Evolutionary conservation across 2,113 vertebrate genomes (phyloP).

Genomic region (Halcyon senegalensis): DNA sequence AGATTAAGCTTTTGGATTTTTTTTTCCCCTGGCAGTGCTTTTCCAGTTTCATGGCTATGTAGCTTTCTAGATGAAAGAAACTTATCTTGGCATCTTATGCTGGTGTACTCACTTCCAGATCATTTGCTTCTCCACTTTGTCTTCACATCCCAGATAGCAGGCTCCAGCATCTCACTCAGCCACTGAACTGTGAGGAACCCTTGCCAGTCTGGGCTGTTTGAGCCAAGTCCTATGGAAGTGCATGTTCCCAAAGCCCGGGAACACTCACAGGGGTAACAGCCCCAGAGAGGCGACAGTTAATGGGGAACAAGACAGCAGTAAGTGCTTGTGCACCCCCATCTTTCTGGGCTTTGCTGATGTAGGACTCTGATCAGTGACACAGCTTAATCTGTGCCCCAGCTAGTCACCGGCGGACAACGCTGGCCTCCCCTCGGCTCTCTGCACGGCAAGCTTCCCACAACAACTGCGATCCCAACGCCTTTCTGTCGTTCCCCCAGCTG

Average conservation of each 20-base stretch:
- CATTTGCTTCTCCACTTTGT: slow-evolving; percentile 21
- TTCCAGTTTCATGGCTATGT: slow-evolving; percentile 15
- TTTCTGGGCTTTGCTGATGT: background rate
- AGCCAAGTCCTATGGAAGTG: slow-evolving; percentile 27
- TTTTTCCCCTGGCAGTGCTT: background rate
- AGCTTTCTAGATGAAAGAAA: slow-evolving; percentile 33
- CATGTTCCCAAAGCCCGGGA: background rate
- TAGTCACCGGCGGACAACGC: background rate
- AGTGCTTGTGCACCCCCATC: background rate
- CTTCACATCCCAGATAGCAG: slow-evolving; percentile 49
- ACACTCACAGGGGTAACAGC: slow-evolving; percentile 20
- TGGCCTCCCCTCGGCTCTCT: slow-evolving; percentile 11
- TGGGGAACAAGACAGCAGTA: background rate
- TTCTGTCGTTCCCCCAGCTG: slow-evolving; percentile 15
- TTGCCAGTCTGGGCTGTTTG: background rate
- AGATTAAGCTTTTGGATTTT: background rate
- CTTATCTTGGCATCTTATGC: slow-evolving; percentile 2
- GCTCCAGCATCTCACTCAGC: slow-evolving; percentile 26
- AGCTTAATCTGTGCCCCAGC: background rate
- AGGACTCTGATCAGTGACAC: background rate
- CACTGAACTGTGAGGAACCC: slow-evolving; percentile 9
- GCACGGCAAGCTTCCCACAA: slow-evolving; percentile 2
- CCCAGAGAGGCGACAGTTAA: background rate
- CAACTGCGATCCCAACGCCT: background rate
- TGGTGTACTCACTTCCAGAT: background rate